Base-by-base conservation (phyloP, 2,797 vertebrate species). In the Sebastes hubbsi region DNA sequence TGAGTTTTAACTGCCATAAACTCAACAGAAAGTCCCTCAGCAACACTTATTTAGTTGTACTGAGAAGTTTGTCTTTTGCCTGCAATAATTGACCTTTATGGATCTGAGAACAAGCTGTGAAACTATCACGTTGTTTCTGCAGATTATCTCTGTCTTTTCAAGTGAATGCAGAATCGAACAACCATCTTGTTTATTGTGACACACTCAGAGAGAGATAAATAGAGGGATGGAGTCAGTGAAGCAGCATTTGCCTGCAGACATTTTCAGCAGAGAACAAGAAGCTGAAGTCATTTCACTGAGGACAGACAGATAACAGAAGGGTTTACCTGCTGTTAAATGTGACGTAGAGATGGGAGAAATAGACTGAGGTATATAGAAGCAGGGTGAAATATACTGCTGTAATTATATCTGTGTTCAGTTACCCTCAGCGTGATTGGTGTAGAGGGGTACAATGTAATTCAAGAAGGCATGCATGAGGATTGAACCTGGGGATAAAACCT, bases 71-170 rank as follows among this genome's bases (percentile, higher is more conserved):
- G 63, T 61, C 69, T 63, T 16, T 20, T 38, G 42, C 3, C 14
- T 49, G 18, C 29, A 4, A 49, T 73, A 63, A 71, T 16, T 25
- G 0, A 62, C 56, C 60, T 56, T 7, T 20, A 2, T 24, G 13
- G 24, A 62, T 62, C 34, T 64, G 61, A 42, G 12, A 69, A 36
- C 14, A 69, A 24, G 1, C 59, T n/a, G 6, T 46, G 32, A 75
- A 32, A 46, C 8, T 2, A 7, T 59, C 22, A 1, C 6, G 11
- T 34, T 14, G 11, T 55, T 52, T 42, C 54, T 59, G 5, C 16
- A 49, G 61, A 74, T 81, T 68, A 49, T 67, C 66, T 76, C 49
- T 11, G 30, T 76, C 61, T 54, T 77, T 27, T 77, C 49, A 62
- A 27, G 69, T 52, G 29, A 46, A 72, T 46, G 27, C 58, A 63